phyloP scores from a whole-genome alignment of 2,888 invertebrate genomes.

The Cataglyphis cursor region DNA sequence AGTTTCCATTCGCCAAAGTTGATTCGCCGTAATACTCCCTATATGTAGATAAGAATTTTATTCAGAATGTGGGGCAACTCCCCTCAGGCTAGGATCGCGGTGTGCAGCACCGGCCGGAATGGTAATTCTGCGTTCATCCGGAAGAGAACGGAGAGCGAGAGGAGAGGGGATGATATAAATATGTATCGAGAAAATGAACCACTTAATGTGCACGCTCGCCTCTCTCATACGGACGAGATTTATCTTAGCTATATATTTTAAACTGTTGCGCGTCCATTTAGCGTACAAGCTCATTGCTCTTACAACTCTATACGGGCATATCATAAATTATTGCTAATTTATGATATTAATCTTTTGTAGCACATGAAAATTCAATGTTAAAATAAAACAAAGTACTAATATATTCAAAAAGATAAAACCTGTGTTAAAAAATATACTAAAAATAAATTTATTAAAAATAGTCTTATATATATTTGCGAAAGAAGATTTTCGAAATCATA shows the following conservation, averaged over 20 bases:
- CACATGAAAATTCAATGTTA: not conserved
- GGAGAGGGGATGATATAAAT: slow-evolving; percentile 33
- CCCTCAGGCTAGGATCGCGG: slow-evolving; percentile 44
- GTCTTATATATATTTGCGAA: not conserved
- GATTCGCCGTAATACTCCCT: slow-evolving; percentile 45
- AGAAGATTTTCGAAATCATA: not conserved
- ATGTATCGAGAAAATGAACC: slow-evolving; percentile 53
- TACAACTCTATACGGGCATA: not conserved
- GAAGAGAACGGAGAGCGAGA: not conserved
- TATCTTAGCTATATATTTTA: slow-evolving; percentile 34
- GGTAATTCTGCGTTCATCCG: slow-evolving; percentile 49
- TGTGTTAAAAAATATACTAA: not conserved
- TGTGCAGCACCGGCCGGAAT: slow-evolving; percentile 34
- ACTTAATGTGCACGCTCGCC: slow-evolving; percentile 44
- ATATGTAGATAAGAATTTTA: slow-evolving; percentile 56
- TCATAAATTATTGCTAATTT: not conserved
- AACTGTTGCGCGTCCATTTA: slow-evolving; percentile 37
- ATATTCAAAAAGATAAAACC: not conserved
- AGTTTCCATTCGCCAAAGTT: slow-evolving; percentile 52
- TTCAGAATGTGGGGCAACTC: slow-evolving; percentile 52
- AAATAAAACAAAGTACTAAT: not conserved
- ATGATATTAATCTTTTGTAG: not conserved
- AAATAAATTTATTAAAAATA: not conserved
- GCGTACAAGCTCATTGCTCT: slow-evolving; percentile 31
- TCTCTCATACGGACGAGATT: slow-evolving; percentile 32